Evolutionary conservation across 1,140 invertebrate genomes (phyloP).

Genomic region (Bombus superbus): DNA sequence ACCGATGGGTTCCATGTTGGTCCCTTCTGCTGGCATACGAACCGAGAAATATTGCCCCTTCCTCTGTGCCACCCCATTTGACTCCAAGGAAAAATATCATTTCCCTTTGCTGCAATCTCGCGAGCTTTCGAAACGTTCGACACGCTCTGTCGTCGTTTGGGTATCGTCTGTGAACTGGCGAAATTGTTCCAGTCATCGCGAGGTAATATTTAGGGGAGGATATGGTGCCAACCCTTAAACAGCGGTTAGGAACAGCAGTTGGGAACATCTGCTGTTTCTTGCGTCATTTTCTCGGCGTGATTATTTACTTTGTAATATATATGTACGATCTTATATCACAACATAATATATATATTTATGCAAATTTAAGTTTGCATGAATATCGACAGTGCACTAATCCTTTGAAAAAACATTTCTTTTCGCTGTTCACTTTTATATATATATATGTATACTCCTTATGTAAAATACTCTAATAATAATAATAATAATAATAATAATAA

Average conservation of each 20-base stretch:
- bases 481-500: no score
- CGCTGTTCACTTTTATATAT: no score
- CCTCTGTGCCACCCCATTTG: background rate
- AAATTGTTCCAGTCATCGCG: background rate
- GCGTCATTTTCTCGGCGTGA: background rate
- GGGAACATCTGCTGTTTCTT: background rate
- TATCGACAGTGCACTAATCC: no score
- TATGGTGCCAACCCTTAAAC: background rate
- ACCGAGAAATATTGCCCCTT: slow-evolving; percentile 29
- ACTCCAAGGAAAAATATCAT: slow-evolving; percentile 18
- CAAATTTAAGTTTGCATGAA: background rate
- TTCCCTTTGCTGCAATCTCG: slow-evolving; percentile 23
- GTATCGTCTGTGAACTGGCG: background rate
- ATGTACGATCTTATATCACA: no score
- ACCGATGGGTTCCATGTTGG: slow-evolving; percentile 18
- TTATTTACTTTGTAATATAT: background rate
- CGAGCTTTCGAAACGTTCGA: slow-evolving; percentile 10
- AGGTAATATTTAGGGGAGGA: background rate
- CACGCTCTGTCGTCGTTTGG: background rate
- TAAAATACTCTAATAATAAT: no score
- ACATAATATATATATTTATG: no score
- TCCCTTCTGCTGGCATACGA: slow-evolving; percentile 10
- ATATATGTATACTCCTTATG: no score
- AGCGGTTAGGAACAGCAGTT: background rate
- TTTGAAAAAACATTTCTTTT: no score